A percentile compares a stretch with the other conserved stretches of the same genome.
phyloP scores from a whole-genome alignment of 2,113 vertebrate genomes.

The Laticauda laticaudata region DNA sequence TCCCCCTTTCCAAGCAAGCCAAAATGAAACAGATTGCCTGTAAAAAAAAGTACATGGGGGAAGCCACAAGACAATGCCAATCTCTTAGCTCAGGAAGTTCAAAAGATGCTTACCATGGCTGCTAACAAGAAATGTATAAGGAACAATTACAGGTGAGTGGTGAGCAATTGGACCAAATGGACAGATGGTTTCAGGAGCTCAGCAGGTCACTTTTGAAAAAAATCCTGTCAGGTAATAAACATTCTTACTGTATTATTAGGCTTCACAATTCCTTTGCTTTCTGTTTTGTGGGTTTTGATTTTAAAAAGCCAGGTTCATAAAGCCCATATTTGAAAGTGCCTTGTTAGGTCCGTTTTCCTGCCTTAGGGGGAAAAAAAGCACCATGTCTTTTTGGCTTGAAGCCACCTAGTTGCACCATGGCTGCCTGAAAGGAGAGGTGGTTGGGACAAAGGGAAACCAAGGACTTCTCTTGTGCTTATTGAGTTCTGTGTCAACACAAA shows the following conservation, averaged over 20 bases:
- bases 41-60: constrained; percentile 33
- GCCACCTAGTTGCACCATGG: not conserved
- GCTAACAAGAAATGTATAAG: constrained; percentile 34
- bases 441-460: not conserved
- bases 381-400: not conserved
- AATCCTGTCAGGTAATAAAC: constrained; percentile 48
- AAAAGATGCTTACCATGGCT: constrained; percentile 37
- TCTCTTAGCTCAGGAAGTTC: constrained; percentile 25
- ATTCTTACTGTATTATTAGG: constrained; percentile 11
- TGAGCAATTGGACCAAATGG: constrained; percentile 47
- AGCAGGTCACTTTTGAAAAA: constrained; percentile 41
- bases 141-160: constrained; percentile 47
- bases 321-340: not conserved
- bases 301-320: constrained; percentile 32
- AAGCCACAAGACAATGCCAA: constrained; percentile 2
- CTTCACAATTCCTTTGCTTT: not conserved
- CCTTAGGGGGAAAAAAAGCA: too few relatives aligned
- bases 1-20: constrained; percentile 12
- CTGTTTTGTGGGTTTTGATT: not conserved
- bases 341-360: not conserved
- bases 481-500: not conserved
- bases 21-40: constrained; percentile 37
- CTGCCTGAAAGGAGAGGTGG: not conserved
- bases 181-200: constrained; percentile 51
- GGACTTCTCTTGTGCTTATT: not conserved